phyloP scores from a whole-genome alignment of 2,888 invertebrate species.

The Coremacera marginata region DNA sequence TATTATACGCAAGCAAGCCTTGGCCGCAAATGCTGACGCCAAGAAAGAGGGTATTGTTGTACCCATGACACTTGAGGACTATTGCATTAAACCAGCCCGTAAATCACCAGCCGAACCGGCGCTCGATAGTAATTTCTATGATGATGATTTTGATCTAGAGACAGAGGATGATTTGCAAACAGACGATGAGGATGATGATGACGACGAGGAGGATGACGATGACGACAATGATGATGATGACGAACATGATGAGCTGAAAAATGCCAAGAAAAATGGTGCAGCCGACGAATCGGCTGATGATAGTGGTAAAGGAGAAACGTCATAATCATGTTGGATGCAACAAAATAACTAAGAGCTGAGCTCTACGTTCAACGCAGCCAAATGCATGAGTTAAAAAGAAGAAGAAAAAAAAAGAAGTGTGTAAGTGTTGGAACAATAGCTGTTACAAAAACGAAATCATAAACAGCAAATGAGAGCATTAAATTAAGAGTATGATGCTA shows the following conservation, averaged over 20 bases:
- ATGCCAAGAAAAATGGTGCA: constrained; percentile 49
- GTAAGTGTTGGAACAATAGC: not conserved
- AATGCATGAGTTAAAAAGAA: not conserved
- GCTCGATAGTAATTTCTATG: constrained; percentile 94
- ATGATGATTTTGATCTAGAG: constrained; percentile 92
- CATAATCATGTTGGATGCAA: constrained; percentile 57
- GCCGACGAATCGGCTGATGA: constrained; percentile 75
- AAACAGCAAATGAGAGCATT: not conserved
- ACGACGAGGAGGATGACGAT: constrained; percentile 73
- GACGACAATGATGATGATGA: constrained; percentile 56
- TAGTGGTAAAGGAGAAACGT: constrained; percentile 89
- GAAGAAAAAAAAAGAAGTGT: not conserved
- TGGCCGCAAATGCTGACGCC: constrained; percentile 93
- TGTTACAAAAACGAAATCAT: not conserved
- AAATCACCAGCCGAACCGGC: constrained; percentile 86
- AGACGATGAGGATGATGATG: constrained; percentile 76
- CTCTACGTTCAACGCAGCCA: constrained; percentile 5
- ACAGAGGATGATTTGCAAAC: constrained; percentile 78
- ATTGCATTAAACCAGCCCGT: constrained; percentile 94
- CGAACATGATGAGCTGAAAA: constrained; percentile 41
- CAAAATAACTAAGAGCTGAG: constrained; percentile 9
- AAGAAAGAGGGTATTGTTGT: constrained; percentile 97
- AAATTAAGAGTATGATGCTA: not conserved
- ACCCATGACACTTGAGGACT: constrained; percentile 97
- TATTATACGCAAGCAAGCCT: constrained; percentile 97